Evolutionary conservation across 2,888 invertebrate species (phyloP).

Genomic region (Orthosia gothica): DNA sequence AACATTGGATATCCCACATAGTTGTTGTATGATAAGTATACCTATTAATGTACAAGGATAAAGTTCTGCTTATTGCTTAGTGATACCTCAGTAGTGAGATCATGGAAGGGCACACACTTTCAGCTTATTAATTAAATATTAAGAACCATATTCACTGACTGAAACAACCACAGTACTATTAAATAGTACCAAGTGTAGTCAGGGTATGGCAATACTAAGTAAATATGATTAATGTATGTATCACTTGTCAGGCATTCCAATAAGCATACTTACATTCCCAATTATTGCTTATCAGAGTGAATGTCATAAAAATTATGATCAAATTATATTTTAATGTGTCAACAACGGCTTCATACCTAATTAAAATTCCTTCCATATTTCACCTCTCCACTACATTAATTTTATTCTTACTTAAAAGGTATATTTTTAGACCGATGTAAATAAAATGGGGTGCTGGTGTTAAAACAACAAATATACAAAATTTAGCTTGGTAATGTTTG

Average conservation of each 20-base stretch:
- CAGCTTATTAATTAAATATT: conserved; percentile 7
- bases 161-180: neutral
- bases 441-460: neutral
- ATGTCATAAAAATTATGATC: conserved; percentile 23
- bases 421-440: neutral
- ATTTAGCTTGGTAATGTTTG: neutral
- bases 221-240: neutral
- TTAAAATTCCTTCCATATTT: conserved; percentile 33
- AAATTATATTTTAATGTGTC: conserved; percentile 33
- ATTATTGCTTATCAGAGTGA: conserved; percentile 18
- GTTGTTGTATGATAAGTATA: neutral
- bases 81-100: conserved; percentile 4
- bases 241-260: conserved; percentile 2
- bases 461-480: neutral
- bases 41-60: conserved; percentile 26
- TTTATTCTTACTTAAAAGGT: neutral
- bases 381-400: neutral
- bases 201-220: neutral
- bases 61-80: conserved; percentile 4
- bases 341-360: conserved; percentile 7
- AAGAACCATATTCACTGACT: neutral
- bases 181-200: neutral
- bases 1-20: conserved; percentile 9
- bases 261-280: neutral
- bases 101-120: neutral